phyloP scores from a whole-genome alignment of 2,797 vertebrate genomes.

The Hippopotamyrus pictus region DNA sequence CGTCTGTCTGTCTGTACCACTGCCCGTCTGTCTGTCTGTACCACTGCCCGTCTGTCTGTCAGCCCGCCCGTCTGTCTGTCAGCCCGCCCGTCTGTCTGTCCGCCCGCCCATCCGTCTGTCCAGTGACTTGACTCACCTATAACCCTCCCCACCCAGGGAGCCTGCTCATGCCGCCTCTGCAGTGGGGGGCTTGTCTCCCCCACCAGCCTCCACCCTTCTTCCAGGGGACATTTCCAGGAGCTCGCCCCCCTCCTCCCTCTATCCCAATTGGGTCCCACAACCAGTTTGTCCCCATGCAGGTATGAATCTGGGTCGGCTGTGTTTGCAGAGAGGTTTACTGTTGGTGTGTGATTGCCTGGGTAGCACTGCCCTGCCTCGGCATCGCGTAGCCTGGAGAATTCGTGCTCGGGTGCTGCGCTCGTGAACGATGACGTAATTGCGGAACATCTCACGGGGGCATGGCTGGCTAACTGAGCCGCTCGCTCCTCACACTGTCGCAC shows the following conservation, averaged over 20 bases:
- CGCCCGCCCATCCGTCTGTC: no score
- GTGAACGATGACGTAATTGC: not conserved
- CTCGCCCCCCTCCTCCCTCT: slow-evolving; percentile 51
- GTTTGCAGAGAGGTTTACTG: not conserved
- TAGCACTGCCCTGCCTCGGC: not conserved
- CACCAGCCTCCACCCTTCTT: slow-evolving; percentile 70
- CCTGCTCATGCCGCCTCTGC: slow-evolving; percentile 68
- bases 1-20: slow-evolving; percentile 62
- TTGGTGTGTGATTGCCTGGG: not conserved
- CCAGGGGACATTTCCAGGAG: slow-evolving; percentile 69
- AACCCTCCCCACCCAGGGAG: slow-evolving; percentile 41
- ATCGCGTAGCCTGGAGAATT: not conserved
- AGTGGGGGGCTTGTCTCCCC: slow-evolving; percentile 74
- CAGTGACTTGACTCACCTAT: not conserved
- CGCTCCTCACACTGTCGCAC: not conserved
- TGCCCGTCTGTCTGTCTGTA: not conserved
- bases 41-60: slow-evolving; percentile 51
- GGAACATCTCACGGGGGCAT: not conserved
- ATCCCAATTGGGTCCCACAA: slow-evolving; percentile 76
- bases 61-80: slow-evolving; percentile 42
- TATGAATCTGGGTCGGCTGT: slow-evolving; percentile 38
- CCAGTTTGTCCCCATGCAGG: slow-evolving; percentile 95
- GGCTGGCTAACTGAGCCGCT: not conserved
- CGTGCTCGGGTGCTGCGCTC: not conserved
- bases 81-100: not conserved